These are phyloP conservation scores for Ophonus ardosiacus DNA, from an alignment of 2,888 invertebrate genomes.

Conservation along the genomic window DNA sequence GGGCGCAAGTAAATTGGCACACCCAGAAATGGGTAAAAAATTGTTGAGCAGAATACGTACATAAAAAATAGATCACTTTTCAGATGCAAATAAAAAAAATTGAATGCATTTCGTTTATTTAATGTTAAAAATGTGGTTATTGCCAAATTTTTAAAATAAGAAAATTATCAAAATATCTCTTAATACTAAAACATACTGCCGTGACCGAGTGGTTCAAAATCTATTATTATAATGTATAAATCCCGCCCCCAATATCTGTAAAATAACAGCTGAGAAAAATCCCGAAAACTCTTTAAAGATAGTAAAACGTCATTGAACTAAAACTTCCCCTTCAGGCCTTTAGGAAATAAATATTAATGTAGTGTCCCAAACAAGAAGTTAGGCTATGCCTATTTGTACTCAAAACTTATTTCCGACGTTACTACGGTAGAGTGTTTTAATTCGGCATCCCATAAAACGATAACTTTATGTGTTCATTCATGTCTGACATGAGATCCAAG, in stretches of 20 bases:
- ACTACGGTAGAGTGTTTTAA: slow-evolving; percentile 60
- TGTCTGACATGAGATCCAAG: slow-evolving; percentile 58
- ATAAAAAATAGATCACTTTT: too few species aligned
- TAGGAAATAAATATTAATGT: slow-evolving; percentile 35
- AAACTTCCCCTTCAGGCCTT: background rate
- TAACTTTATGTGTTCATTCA: slow-evolving; percentile 61
- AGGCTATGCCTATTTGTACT: slow-evolving; percentile 11
- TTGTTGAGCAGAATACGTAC: too few species aligned
- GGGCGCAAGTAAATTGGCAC: too few species aligned
- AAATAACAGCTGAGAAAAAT: background rate
- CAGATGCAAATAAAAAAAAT: too few species aligned
- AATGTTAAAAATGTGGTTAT: too few species aligned
- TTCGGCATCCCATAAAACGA: slow-evolving; percentile 61
- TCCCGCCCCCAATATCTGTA: background rate
- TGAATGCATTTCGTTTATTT: too few species aligned
- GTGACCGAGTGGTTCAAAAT: too few species aligned
- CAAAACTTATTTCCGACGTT: slow-evolving; percentile 58
- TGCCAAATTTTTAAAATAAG: too few species aligned
- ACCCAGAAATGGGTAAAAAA: too few species aligned
- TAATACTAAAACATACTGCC: too few species aligned
- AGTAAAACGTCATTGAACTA: slow-evolving; percentile 48
- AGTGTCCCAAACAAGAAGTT: background rate
- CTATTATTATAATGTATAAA: too few species aligned
- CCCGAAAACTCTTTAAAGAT: background rate
- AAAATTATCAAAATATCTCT: too few species aligned